Conservation (phyloP, 1,140 invertebrate species). For the Drosophila chauvacae region DNA sequence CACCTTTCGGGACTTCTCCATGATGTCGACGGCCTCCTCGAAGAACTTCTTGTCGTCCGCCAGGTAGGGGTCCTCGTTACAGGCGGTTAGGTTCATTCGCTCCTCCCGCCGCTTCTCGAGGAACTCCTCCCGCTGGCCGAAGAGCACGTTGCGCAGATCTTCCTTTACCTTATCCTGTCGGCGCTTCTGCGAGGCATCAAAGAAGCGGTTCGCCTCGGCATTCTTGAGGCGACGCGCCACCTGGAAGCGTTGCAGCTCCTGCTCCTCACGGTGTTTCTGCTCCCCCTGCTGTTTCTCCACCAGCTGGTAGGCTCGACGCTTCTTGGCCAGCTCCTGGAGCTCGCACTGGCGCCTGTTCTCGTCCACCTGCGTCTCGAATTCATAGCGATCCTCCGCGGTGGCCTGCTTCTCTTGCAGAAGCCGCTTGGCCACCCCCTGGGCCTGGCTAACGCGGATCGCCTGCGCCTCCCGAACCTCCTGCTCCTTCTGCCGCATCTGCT, state of each 20-base stretch:
- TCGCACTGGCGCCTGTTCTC: conserved; percentile 47
- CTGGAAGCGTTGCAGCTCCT: conserved; percentile 56
- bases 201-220: conserved; percentile 45
- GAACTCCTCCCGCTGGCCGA: conserved; percentile 44
- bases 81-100: conserved; percentile 46
- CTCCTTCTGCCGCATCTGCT: conserved; percentile 16
- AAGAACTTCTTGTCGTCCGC: conserved; percentile 60
- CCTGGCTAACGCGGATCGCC: conserved; percentile 3
- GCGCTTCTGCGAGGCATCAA: conserved; percentile 6
- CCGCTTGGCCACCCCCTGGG: conserved; percentile 18
- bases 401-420: conserved; percentile 8
- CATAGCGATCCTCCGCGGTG: conserved; percentile 5
- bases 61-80: conserved; percentile 56
- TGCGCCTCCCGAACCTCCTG: not conserved
- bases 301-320: conserved; percentile 51
- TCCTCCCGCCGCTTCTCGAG: conserved; percentile 39
- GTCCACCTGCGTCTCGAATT: conserved; percentile 18
- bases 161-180: conserved; percentile 1
- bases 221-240: conserved; percentile 47
- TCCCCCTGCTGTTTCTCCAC: not conserved
- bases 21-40: conserved; percentile 32
- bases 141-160: conserved; percentile 29
- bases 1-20: conserved; percentile 44
- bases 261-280: conserved; percentile 3
- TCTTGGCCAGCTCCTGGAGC: conserved; percentile 10